Evolutionary conservation across 2,797 vertebrate species (phyloP).

Genomic region (Catamblyrhynchus diadema): DNA sequence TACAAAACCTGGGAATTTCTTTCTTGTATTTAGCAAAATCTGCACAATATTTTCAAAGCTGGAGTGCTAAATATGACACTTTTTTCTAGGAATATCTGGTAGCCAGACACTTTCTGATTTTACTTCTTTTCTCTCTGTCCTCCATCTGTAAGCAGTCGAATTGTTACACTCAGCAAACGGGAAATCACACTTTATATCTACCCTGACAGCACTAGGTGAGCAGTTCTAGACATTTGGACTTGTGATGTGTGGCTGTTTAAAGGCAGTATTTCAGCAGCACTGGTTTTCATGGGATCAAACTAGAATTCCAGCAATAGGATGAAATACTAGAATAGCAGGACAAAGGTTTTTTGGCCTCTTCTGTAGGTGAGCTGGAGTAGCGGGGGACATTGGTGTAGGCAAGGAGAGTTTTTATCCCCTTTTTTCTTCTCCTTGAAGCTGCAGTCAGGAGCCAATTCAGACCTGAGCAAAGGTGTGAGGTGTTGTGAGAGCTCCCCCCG

Average conservation of each 20-base stretch:
- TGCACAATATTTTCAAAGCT: constrained; percentile 33
- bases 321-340: neutral
- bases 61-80: constrained; percentile 27
- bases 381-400: neutral
- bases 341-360: neutral
- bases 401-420: neutral
- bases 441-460: neutral
- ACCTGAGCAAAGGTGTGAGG: neutral
- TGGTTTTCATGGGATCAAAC: neutral
- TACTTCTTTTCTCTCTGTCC: neutral
- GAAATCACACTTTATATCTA: constrained; percentile 50
- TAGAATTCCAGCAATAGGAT: neutral
- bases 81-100: constrained; percentile 37
- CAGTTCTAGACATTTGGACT: constrained; percentile 6
- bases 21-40: constrained; percentile 39
- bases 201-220: constrained; percentile 31
- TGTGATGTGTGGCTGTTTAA: neutral
- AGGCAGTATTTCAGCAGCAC: neutral
- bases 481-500: neutral
- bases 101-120: constrained; percentile 5
- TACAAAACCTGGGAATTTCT: neutral
- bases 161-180: constrained; percentile 28
- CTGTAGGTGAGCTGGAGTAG: neutral
- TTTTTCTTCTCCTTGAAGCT: neutral
- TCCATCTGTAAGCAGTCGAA: constrained; percentile 29